These are phyloP conservation scores for Zaprionus bogoriensis DNA, from an alignment of 2,888 invertebrate genomes.

Conservation along the genomic window DNA sequence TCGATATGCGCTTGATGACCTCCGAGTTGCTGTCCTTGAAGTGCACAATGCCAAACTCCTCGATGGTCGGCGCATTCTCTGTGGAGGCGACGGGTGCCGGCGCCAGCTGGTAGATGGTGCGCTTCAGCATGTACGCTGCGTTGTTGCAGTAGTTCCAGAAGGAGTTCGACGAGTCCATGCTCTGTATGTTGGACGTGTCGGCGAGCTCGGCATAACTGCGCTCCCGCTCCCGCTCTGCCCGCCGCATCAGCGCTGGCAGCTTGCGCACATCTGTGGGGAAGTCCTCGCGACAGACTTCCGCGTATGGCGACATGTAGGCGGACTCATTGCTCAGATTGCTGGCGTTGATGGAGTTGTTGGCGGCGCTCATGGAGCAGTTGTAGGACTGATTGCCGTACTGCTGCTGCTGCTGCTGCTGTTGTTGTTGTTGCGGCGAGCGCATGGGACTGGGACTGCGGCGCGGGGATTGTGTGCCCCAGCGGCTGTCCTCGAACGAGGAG, in stretches of 20 bases:
- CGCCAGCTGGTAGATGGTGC: slow-evolving; percentile 81
- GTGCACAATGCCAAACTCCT: slow-evolving; percentile 77
- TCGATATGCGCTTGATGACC: slow-evolving; percentile 82
- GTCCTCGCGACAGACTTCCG: slow-evolving; percentile 80
- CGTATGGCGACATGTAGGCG: slow-evolving; percentile 79
- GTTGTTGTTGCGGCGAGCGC: slow-evolving; percentile 51
- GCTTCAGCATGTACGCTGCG: slow-evolving; percentile 80
- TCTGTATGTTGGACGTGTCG: slow-evolving; percentile 63
- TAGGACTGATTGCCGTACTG: slow-evolving; percentile 56
- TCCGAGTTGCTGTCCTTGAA: slow-evolving; percentile 82
- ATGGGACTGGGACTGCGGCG: slow-evolving; percentile 74
- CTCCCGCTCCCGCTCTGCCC: slow-evolving; percentile 75
- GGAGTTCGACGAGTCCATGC: slow-evolving; percentile 76
- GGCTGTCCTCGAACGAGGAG: slow-evolving; percentile 82
- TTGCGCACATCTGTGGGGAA: slow-evolving; percentile 84
- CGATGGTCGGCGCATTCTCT: slow-evolving; percentile 79
- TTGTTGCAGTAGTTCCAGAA: slow-evolving; percentile 83
- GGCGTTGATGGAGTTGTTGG: slow-evolving; percentile 70
- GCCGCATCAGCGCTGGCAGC: slow-evolving; percentile 61
- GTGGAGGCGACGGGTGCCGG: slow-evolving; percentile 76
- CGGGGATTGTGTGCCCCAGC: slow-evolving; percentile 78
- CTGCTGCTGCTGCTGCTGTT: slow-evolving; percentile 40
- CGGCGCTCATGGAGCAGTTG: slow-evolving; percentile 64
- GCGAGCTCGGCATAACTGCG: slow-evolving; percentile 68
- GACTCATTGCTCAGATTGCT: slow-evolving; percentile 73